These are phyloP conservation scores for Ypsolopha sequella DNA, from an alignment of 2,888 invertebrate species.

Conservation along the genomic window DNA sequence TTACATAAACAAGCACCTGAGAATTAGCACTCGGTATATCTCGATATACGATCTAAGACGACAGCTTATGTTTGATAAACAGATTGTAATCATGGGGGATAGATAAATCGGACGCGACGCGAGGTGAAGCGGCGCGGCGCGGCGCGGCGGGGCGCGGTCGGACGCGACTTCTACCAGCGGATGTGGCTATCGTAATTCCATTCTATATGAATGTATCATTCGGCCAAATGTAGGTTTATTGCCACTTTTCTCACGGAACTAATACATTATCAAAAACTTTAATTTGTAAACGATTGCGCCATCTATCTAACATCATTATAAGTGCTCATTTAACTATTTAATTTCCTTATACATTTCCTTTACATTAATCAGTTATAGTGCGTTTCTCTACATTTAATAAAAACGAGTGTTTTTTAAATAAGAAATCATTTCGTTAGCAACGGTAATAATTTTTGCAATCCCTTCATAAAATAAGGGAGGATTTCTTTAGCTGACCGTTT, in stretches of 20 bases:
- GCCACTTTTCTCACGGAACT: conserved; percentile 69
- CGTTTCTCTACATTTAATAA: neutral
- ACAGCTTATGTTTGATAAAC: neutral
- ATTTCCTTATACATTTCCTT: neutral
- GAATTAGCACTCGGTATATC: conserved; percentile 2
- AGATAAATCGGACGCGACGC: too few relatives aligned
- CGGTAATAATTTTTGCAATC: conserved; percentile 22
- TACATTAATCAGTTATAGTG: neutral
- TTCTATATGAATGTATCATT: conserved; percentile 68
- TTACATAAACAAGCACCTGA: neutral
- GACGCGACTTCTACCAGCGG: conserved; percentile 41
- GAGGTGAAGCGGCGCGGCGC: neutral
- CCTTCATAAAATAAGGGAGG: conserved; percentile 3
- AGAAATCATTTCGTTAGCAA: conserved; percentile 26
- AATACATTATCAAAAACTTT: conserved; percentile 61
- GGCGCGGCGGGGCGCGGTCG: neutral
- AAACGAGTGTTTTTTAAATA: too few relatives aligned
- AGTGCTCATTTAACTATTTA: conserved; percentile 25
- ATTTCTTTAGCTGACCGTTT: conserved; percentile 36
- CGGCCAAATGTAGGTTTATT: conserved; percentile 67
- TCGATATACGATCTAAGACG: conserved; percentile 1
- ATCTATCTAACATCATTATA: conserved; percentile 42
- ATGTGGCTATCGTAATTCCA: conserved; percentile 59
- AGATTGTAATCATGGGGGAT: neutral
- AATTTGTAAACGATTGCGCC: conserved; percentile 62